Percentiles rank a stretch among this genome's conserved stretches.
phyloP scores from a whole-genome alignment of 2,113 vertebrate genomes.

The Myocastor coypus region DNA sequence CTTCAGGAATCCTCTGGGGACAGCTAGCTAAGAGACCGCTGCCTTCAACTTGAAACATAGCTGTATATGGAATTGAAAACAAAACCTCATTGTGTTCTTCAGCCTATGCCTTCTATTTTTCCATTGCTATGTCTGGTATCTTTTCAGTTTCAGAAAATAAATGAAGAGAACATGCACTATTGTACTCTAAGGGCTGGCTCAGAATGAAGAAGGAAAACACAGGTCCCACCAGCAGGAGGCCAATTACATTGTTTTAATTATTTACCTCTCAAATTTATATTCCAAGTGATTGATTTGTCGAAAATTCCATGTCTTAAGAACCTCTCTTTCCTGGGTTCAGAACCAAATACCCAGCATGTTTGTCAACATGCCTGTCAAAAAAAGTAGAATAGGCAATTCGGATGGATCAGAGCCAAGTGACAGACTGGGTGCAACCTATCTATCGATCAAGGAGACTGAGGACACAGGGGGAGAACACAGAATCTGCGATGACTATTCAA shows the following conservation, averaged over 20 bases:
- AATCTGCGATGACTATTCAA: background rate
- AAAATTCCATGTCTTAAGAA: background rate
- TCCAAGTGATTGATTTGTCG: background rate
- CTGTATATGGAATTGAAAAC: conserved; percentile 44
- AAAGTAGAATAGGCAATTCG: background rate
- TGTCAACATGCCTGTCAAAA: background rate
- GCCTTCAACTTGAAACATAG: conserved; percentile 56
- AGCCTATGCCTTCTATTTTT: conserved; percentile 41
- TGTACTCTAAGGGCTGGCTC: background rate
- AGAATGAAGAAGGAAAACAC: background rate
- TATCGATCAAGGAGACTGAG: background rate
- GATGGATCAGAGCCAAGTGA: background rate
- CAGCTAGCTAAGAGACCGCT: background rate
- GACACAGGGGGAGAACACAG: background rate
- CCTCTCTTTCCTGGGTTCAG: background rate
- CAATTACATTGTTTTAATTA: background rate
- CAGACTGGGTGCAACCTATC: background rate
- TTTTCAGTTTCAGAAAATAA: background rate
- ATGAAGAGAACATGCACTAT: background rate
- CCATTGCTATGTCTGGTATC: background rate
- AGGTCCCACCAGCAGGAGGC: background rate
- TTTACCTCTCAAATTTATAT: background rate
- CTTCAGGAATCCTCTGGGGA: conserved; percentile 42
- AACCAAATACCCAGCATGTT: background rate
- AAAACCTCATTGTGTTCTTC: background rate